Evolutionary conservation across 2,888 invertebrate species (phyloP), one percentile per base, ranked within the genome.

Genomic region (Osmoderma eremita): DNA sequence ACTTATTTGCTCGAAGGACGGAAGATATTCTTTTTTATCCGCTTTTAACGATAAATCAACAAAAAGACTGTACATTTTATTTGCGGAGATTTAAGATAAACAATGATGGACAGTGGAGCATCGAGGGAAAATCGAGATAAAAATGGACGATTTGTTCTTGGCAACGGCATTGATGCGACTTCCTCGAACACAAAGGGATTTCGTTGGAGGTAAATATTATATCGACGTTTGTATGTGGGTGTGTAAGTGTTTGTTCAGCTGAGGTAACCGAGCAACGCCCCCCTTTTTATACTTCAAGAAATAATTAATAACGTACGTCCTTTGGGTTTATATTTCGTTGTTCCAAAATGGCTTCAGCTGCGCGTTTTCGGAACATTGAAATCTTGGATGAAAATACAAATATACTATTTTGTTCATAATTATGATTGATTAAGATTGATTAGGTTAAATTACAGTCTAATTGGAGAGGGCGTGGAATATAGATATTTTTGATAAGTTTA

Each of bases 51-150:
- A 58, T 58, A 58, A 58, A 58, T 58, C 58, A 58, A 58, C 58
- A 58, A 58, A n/a, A n/a, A 24, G 58, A 42, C 58, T 58, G 45
- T 24, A 58, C 58, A 58, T 58, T 58, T 58, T 58, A 58, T 58
- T 58, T 45, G 24, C 45, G 8, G 58, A 42, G 45, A 58, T 58
- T 45, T 45, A 42, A 45, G 45, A 45, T 45, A 45, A 58, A 58
- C 58, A 58, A 58, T 45, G 42, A 10, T 24, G 45, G 42, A 30
- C 24, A 22, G 15, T 17, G 17, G 15, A 58, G 15, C 15, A 58
- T 54, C 54, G 20, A 30, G 39, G 41, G 54, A 45, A 30, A 58
- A 58, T 58, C 24, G 45, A 45, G 30, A 58, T 58, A 45, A 58
- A 58, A 24, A 58, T 39, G 58, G 58, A 13, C 30, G 45, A 54